Conservation (phyloP, 2,113 vertebrate genomes). For the Coreoperca whiteheadi region DNA sequence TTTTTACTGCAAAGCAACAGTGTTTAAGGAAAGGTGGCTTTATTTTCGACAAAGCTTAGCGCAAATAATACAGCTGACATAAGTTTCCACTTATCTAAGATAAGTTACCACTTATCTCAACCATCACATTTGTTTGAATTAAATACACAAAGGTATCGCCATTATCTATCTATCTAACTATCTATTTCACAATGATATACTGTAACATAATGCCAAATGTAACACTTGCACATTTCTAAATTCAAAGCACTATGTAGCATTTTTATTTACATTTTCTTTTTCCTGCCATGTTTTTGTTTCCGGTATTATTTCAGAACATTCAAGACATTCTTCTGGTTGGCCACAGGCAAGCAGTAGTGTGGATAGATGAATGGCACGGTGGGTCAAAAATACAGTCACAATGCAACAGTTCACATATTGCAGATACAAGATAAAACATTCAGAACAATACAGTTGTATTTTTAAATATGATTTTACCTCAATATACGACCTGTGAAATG, state of each 20-base stretch:
- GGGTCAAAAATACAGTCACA: conserved; percentile 42
- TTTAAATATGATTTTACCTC: conserved; percentile 5
- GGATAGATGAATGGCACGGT: conserved; percentile 89
- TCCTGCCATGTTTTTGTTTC: conserved; percentile 7
- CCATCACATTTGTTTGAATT: not conserved
- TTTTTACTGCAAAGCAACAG: not conserved
- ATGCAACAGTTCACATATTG: conserved; percentile 1
- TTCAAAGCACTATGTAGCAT: not conserved
- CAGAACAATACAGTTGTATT: not conserved
- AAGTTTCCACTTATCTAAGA: conserved; percentile 17
- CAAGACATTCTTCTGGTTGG: conserved; percentile 86
- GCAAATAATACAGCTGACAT: not conserved
- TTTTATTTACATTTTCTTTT: conserved; percentile 7
- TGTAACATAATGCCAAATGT: not conserved
- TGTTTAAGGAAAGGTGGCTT: not conserved
- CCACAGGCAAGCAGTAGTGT: conserved; percentile 87
- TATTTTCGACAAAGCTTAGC: not conserved
- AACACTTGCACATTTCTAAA: not conserved
- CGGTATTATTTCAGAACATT: conserved; percentile 78
- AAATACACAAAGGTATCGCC: not conserved
- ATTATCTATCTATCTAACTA: too few relatives aligned
- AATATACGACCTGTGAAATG: not conserved
- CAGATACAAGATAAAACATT: conserved; percentile 6
- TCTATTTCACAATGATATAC: conserved; percentile 10
- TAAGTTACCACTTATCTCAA: conserved; percentile 12